These are phyloP conservation scores for Nymphicus hollandicus DNA, from an alignment of 2,113 vertebrate genomes.

Conservation along the genomic window DNA sequence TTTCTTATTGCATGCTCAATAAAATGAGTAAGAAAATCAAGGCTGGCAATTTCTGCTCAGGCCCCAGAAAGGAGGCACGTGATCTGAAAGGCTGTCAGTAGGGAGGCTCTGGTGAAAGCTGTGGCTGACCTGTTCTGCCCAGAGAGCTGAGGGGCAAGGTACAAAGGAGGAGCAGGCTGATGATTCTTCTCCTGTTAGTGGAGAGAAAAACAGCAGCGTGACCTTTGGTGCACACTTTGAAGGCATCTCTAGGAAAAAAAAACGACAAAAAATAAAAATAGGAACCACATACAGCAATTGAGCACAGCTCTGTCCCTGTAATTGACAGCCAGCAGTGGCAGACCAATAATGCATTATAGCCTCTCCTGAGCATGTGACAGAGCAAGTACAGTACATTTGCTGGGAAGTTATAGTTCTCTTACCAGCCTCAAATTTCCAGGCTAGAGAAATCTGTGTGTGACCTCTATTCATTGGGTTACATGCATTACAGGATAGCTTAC, in stretches of 20 bases:
- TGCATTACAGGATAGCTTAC: neutral
- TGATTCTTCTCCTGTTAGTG: neutral
- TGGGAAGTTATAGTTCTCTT: neutral
- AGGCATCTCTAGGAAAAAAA: neutral
- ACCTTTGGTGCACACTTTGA: neutral
- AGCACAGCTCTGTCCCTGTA: neutral
- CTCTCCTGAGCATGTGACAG: accelerated
- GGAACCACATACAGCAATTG: neutral
- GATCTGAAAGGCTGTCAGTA: neutral
- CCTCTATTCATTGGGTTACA: neutral
- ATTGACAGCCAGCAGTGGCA: no score
- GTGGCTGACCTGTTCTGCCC: neutral
- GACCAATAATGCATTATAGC: neutral
- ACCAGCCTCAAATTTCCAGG: neutral
- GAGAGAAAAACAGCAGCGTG: neutral
- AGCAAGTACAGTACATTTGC: neutral
- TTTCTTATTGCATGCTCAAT: accelerated
- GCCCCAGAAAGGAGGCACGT: accelerated
- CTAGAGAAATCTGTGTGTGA: neutral
- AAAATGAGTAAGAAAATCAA: neutral
- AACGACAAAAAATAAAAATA: neutral
- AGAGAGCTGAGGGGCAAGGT: neutral
- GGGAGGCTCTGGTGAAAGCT: neutral
- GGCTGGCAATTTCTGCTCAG: neutral
- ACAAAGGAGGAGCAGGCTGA: neutral